Evolutionary conservation across 2,797 vertebrate genomes (phyloP).

Genomic region (Odontamblyopus rebecca): DNA sequence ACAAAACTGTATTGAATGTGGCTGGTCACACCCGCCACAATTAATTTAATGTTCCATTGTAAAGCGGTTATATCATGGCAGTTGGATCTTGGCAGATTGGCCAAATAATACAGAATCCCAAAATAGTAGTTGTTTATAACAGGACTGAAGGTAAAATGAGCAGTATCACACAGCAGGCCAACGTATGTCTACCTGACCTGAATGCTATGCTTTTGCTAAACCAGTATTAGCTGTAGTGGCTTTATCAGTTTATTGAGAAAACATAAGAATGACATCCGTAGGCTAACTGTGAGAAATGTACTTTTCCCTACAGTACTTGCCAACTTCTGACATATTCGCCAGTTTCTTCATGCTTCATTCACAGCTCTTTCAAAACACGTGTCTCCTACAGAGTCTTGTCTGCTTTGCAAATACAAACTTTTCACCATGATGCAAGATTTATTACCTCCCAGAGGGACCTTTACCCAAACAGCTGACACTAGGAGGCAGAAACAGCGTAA

Average conservation of each 20-base stretch:
- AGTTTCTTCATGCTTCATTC: constrained; percentile 15
- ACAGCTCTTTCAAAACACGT: constrained; percentile 19
- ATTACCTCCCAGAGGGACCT: constrained; percentile 38
- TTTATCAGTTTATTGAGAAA: background rate
- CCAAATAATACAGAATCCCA: too few relatives aligned
- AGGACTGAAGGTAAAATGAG: too few relatives aligned
- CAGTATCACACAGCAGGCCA: too few relatives aligned
- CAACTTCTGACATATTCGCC: constrained; percentile 44
- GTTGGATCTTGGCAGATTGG: too few relatives aligned
- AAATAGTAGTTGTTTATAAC: too few relatives aligned
- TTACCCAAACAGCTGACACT: constrained; percentile 54
- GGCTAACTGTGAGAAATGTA: constrained; percentile 24
- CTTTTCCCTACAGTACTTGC: constrained; percentile 40
- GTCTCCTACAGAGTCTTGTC: constrained; percentile 2
- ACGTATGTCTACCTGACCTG: too few relatives aligned
- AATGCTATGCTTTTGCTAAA: background rate
- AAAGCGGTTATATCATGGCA: too few relatives aligned
- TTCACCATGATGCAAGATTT: constrained; percentile 60
- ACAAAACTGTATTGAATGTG: too few relatives aligned
- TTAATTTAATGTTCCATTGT: too few relatives aligned
- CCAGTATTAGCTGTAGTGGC: background rate
- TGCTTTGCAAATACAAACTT: constrained; percentile 32
- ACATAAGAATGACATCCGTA: constrained; percentile 33
- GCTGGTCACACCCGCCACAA: too few relatives aligned
- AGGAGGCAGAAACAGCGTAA: constrained; percentile 32